Base-by-base conservation (phyloP, 2,797 vertebrate species). In the Salmo trutta region DNA sequence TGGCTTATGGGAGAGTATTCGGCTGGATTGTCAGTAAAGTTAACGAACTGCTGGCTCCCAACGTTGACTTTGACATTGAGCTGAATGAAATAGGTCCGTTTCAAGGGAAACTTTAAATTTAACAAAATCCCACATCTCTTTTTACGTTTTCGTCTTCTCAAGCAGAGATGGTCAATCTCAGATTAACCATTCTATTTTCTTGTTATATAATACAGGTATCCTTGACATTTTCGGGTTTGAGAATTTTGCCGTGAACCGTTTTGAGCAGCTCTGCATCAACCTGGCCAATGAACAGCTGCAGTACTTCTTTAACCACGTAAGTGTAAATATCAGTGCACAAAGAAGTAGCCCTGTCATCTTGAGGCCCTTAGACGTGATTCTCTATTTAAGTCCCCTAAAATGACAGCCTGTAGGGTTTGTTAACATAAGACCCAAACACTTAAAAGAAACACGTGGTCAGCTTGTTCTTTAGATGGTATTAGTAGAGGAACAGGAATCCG, bases 221-320 rank as follows among this genome's bases (percentile, higher is more conserved):
- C 77, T 95, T 71, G 94, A 95, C 85, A 95, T 95, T 84, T 95
- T 95, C 79, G 94, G 94, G 0, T 95, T 95, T 86, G 94, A 95
- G 81, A 95, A 95, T 73, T 95, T 95, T 16, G 64, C 89, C 27
- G 91, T 94, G 75, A 95, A 95, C 88, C 86, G 90, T 51, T 95
- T 93, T 0, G 94, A 95, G 81, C 94, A 95, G 77, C 87, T 95
- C 73, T 95, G 94, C 86, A 95, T 95, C 79, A 95, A 95, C 81
- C 88, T 95, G 73, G 94, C 94, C 59, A 95, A 95, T 65, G 94
- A 95, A 79, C 92, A 95, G 85, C 90, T 95, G 62, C 94, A 95
- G 88, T 93, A 92, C 81, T 95, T 94, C 88, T 95, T 95, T 77
- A 94, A 95, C 76, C 90, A 93, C 21, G 94, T 94, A 87, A 89